Percentiles rank a stretch among this genome's conserved stretches.
phyloP scores from a whole-genome alignment of 2,797 vertebrate genomes.

The Anabas testudineus region DNA sequence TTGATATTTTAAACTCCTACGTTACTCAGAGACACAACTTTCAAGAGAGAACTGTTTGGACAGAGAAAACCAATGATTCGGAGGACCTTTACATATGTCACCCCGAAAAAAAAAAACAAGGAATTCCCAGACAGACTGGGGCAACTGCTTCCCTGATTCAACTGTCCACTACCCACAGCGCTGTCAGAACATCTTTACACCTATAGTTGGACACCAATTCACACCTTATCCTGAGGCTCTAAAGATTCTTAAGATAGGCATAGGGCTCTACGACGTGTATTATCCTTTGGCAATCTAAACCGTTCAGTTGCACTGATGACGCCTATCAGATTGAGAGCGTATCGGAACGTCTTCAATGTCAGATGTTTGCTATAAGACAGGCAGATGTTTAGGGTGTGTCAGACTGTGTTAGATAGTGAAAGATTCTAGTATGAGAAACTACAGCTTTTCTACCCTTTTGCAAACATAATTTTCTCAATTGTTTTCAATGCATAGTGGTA shows the following conservation, averaged over 20 bases:
- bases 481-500: too few relatives aligned
- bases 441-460: neutral
- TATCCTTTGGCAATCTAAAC: slow-evolving; percentile 19
- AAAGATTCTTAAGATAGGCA: slow-evolving; percentile 38
- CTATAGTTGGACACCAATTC: slow-evolving; percentile 33
- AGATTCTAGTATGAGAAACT: neutral
- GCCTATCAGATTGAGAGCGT: neutral
- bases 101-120: neutral
- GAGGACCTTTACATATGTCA: slow-evolving; percentile 22
- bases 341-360: neutral
- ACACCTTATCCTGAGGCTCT: slow-evolving; percentile 23
- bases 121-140: slow-evolving; percentile 14
- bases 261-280: slow-evolving; percentile 34
- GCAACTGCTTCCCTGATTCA: slow-evolving; percentile 9
- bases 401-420: neutral
- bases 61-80: neutral
- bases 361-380: neutral
- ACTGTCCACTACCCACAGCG: slow-evolving; percentile 18
- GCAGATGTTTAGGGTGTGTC: neutral
- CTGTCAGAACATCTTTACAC: slow-evolving; percentile 34
- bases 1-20: neutral
- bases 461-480: neutral
- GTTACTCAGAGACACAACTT: neutral
- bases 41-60: neutral
- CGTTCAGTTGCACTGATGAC: neutral